Evolutionary conservation across 2,888 invertebrate genomes (phyloP), one percentile per base, ranked within the genome.

Genomic region (Synanthedon myopaeformis): DNA sequence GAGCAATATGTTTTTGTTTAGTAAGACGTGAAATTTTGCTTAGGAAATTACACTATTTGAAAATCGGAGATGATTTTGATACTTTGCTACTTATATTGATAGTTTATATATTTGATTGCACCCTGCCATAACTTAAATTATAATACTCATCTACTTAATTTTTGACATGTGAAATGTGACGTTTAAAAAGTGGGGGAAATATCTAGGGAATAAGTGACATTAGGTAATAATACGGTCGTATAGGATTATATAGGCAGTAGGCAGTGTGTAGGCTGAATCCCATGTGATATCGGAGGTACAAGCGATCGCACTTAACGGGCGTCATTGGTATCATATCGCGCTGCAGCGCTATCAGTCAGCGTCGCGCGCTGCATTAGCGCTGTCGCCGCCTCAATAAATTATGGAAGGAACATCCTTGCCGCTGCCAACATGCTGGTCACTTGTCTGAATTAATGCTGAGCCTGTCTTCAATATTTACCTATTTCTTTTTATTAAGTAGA

Each of bases 291-390:
- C 86, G 68, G 72, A 63, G 69, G 63, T 79, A 85, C 86, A 86
- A 83, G 86, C 82, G 84, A 85, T 85, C 80, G 85, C 85, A 85
- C 85, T 86, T 82, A 84, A 67, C 76, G 75, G 35, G 71, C 77
- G 78, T 81, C 82, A 77, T 74, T 72, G 67, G 72, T 82, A 79
- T 79, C 79, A 80, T 82, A 83, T 82, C 83, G 76, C 72, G 75
- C 69, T 74, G 79, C 76, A 70, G 72, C 77, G 74, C 79, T 84
- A 85, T 85, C 85, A 81, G 75, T 82, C 84, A 82, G 79, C 79
- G 81, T 79, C 82, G 80, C 71, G 70, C 75, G 79, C 72, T 77
- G 83, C 85, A 85, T 85, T 85, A 84, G 82, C 76, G 68, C 70
- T 75, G 81, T 82, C 80, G 80, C 79, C 74, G 70, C 69, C 69